Evolutionary conservation across 2,888 invertebrate genomes (phyloP).

Genomic region (Oxytorus armatus): DNA sequence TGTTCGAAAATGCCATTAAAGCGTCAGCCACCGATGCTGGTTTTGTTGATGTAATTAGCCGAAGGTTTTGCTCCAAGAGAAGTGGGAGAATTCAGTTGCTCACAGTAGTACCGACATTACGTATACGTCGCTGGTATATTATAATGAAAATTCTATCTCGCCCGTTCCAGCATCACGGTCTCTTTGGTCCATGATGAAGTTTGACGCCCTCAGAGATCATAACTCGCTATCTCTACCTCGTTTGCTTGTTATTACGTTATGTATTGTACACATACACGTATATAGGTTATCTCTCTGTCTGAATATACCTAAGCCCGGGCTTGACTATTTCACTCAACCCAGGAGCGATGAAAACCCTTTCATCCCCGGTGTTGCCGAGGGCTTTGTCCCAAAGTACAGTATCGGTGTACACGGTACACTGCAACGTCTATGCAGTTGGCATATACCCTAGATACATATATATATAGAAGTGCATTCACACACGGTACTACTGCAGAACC

Average conservation of each 20-base stretch:
- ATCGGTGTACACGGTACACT: conserved; percentile 33
- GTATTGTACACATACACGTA: not conserved
- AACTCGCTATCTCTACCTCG: conserved; percentile 9
- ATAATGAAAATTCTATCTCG: conserved; percentile 20
- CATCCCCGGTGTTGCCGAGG: conserved; percentile 26
- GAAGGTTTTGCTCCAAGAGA: conserved; percentile 8
- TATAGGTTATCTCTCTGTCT: not conserved
- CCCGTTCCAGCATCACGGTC: conserved; percentile 10
- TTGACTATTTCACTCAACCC: conserved; percentile 27
- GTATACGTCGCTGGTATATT: conserved; percentile 1
- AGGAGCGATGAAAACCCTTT: conserved; percentile 40
- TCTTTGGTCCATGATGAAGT: not conserved
- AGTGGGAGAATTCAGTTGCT: conserved; percentile 11
- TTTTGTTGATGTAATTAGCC: conserved; percentile 46
- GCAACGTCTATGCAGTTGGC: conserved; percentile 17
- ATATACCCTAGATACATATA: conserved; percentile 1
- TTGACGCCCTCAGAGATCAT: conserved; percentile 2
- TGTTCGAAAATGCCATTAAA: conserved; percentile 25
- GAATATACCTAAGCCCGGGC: not conserved
- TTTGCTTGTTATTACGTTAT: conserved; percentile 12
- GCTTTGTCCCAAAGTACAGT: conserved; percentile 15
- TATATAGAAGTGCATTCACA: conserved; percentile 6
- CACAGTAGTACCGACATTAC: not conserved
- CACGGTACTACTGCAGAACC: conserved; percentile 21
- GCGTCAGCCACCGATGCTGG: conserved; percentile 8